Percentiles rank a stretch among this genome's conserved stretches.
phyloP scores from a whole-genome alignment of 2,113 vertebrate genomes.

The Thryonomys swinderianus region DNA sequence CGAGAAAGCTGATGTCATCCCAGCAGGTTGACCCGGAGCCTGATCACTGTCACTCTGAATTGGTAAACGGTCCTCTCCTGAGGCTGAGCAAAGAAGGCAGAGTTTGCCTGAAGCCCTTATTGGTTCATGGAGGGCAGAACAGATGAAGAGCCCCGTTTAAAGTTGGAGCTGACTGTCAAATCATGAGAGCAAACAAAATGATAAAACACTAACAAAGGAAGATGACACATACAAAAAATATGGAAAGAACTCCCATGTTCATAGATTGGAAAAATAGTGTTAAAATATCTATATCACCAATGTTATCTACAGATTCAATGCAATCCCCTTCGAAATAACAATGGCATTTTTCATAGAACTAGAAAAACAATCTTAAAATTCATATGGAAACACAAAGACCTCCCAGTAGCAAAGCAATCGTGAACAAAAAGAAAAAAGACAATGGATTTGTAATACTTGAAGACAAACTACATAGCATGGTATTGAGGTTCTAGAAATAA shows the following conservation, averaged over 20 bases:
- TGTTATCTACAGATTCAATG: neutral
- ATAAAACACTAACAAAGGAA: neutral
- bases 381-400: neutral
- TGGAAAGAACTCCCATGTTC: neutral
- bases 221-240: neutral
- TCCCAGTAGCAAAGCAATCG: neutral
- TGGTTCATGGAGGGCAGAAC: neutral
- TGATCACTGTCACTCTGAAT: slow-evolving; percentile 49
- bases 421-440: neutral
- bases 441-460: neutral
- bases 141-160: slow-evolving; percentile 42
- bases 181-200: neutral
- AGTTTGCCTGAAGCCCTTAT: slow-evolving; percentile 22
- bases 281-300: neutral
- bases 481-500: neutral
- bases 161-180: neutral
- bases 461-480: neutral
- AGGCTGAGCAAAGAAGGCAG: slow-evolving; percentile 44
- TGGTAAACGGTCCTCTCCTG: slow-evolving; percentile 36
- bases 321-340: neutral
- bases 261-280: neutral
- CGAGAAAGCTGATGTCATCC: neutral
- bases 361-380: neutral
- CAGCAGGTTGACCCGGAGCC: neutral
- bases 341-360: neutral